phyloP scores from a whole-genome alignment of 2,797 vertebrate species.

The Danio kyathit region DNA sequence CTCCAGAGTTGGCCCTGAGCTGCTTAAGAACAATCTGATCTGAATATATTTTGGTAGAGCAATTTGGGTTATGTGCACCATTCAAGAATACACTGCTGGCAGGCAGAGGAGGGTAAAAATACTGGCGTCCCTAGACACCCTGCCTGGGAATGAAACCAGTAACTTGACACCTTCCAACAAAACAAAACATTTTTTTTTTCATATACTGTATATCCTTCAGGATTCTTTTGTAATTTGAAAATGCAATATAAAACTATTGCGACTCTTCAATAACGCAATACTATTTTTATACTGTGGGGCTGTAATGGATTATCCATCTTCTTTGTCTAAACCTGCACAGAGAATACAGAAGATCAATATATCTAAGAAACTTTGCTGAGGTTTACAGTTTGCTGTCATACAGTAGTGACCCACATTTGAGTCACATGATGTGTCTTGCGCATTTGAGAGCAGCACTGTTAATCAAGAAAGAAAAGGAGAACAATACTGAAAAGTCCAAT shows the following conservation, averaged over 20 bases:
- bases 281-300: constrained; percentile 6
- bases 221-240: constrained; percentile 2
- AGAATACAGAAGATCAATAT: constrained; percentile 20
- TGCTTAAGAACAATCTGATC: constrained; percentile 27
- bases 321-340: constrained; percentile 19
- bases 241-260: constrained; percentile 1
- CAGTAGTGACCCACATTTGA: constrained; percentile 35
- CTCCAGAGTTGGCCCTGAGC: constrained; percentile 26
- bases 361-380: neutral
- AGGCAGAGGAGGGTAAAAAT: constrained; percentile 25
- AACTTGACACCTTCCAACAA: constrained; percentile 26
- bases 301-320: neutral
- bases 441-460: neutral
- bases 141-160: constrained; percentile 32
- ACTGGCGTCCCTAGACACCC: neutral
- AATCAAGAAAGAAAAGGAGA: constrained; percentile 10
- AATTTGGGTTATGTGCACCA: constrained; percentile 35
- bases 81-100: constrained; percentile 30
- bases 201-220: too few relatives aligned
- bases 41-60: constrained; percentile 36
- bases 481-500: neutral
- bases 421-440: neutral
- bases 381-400: constrained; percentile 13
- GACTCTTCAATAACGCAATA: neutral
- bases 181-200: neutral